Percentiles rank a stretch among this genome's conserved stretches.
These are phyloP conservation scores for Cryptocephalus moraei DNA, from an alignment of 2,888 invertebrate species.

Conservation along the genomic window DNA sequence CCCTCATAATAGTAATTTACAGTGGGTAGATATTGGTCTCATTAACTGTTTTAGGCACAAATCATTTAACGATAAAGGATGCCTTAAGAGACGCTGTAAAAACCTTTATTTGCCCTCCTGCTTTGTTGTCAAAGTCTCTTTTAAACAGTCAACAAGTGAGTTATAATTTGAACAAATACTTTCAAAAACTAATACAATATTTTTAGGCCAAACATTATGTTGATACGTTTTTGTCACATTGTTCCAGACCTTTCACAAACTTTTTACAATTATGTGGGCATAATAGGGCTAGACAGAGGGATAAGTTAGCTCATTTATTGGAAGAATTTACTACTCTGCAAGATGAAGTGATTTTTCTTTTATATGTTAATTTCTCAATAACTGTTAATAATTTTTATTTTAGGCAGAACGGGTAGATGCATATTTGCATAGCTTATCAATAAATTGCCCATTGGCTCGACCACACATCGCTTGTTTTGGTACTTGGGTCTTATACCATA, in stretches of 20 bases:
- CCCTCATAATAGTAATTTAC: no score
- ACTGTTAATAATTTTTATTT: not conserved
- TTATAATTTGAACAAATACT: not conserved
- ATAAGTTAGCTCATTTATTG: conserved; percentile 80
- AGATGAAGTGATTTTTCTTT: conserved; percentile 59
- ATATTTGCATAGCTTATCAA: conserved; percentile 58
- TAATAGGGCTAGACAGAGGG: conserved; percentile 89
- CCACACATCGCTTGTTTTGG: conserved; percentile 78
- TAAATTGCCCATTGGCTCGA: conserved; percentile 57
- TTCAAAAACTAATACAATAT: conserved; percentile 1
- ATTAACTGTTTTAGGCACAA: conserved; percentile 35
- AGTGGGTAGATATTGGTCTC: no score
- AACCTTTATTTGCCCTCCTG: conserved; percentile 83
- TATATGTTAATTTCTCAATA: not conserved
- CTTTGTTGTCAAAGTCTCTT: conserved; percentile 64
- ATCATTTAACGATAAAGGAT: conserved; percentile 54
- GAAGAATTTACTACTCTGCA: conserved; percentile 87
- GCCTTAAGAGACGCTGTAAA: conserved; percentile 78
- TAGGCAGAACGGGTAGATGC: conserved; percentile 87
- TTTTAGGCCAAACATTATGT: conserved; percentile 71
- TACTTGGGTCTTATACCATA: conserved; percentile 94
- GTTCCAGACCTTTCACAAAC: conserved; percentile 76
- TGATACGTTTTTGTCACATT: conserved; percentile 79
- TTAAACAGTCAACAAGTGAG: conserved; percentile 53
- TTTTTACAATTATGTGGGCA: conserved; percentile 86